Percentiles rank a stretch among this genome's conserved stretches.
Evolutionary conservation across 2,113 vertebrate genomes (phyloP).

Genomic region (Pelodiscus sinensis): DNA sequence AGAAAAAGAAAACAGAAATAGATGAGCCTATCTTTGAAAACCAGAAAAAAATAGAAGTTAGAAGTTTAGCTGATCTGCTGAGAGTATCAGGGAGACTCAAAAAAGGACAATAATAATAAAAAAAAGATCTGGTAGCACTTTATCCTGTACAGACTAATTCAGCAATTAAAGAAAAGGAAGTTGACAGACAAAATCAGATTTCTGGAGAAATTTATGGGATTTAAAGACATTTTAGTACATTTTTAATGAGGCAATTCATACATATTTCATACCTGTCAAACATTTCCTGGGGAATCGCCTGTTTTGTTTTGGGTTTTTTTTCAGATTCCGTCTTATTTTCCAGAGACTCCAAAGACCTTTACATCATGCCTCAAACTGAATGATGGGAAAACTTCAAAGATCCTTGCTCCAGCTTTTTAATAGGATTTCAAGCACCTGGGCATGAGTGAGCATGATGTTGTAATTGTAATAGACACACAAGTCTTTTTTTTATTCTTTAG

Average conservation of each 20-base stretch:
- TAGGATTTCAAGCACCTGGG: background rate
- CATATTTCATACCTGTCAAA: background rate
- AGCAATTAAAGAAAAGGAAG: background rate
- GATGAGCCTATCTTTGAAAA: background rate
- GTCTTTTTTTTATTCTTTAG: background rate
- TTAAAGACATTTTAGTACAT: background rate
- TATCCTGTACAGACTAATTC: too few relatives aligned
- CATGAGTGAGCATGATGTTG: background rate
- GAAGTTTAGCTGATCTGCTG: background rate
- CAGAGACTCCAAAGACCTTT: background rate
- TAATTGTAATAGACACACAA: background rate
- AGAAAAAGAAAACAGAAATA: background rate
- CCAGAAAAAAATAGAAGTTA: background rate
- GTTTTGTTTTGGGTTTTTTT: background rate
- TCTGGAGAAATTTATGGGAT: background rate
- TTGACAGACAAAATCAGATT: background rate
- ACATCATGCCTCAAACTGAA: background rate
- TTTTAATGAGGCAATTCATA: background rate
- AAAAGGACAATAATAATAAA: too few relatives aligned
- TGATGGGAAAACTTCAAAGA: rapidly evolving
- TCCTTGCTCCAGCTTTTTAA: rapidly evolving
- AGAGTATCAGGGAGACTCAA: background rate
- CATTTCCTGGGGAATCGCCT: background rate
- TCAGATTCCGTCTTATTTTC: background rate
- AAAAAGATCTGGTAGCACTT: background rate